Evolutionary conservation across 2,797 vertebrate species (phyloP), one percentile per base, ranked within the genome.

Genomic region (Botia almorhae): DNA sequence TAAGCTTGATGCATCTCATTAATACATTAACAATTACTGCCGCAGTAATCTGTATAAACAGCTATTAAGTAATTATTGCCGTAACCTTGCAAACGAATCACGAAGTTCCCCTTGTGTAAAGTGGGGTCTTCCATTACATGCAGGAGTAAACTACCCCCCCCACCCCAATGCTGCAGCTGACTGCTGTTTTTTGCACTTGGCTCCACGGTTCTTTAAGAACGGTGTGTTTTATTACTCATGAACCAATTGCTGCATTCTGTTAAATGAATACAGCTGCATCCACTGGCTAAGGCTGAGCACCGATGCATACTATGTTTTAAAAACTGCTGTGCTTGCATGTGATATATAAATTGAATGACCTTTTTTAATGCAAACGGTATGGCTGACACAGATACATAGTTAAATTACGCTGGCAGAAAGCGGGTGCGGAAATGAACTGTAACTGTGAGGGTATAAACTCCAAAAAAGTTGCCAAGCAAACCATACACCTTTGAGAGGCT

Each of bases 1-100:
- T 58, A 67, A 67, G 60, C 69, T 46, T 19, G 19, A 72, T 65
- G 78, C 70, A 80, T 67, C 72, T 80, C 70, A 80, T 76, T 61
- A 83, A 83, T 77, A 82, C 71, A 76, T 82, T 85, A 80, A 69
- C 80, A 75, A 72, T 63, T 76, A 74, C 76, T 65, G 63, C 43
- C 55, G 58, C 39, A 39, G 46, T 21, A 21, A 81, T 82, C 50
- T 75, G 74, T 81, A 79, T 76, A 76, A 86, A 82, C 74, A 61
- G 56, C 80, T 77, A 74, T 83, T 82, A 64, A 80, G 70, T 80
- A 29, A 84, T 85, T 83, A 82, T 48, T 39, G 55, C 53, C 78
- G 56, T 53, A 76, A 77, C 51, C 69, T 80, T 53, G 19, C 65
- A 61, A 64, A 82, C 69, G 69, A 80, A 80, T 51, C 69, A 67